Percentiles rank a stretch among this genome's conserved stretches.
These are phyloP conservation scores for Tortricodes alternella DNA, from an alignment of 2,888 invertebrate species.

Conservation along the genomic window DNA sequence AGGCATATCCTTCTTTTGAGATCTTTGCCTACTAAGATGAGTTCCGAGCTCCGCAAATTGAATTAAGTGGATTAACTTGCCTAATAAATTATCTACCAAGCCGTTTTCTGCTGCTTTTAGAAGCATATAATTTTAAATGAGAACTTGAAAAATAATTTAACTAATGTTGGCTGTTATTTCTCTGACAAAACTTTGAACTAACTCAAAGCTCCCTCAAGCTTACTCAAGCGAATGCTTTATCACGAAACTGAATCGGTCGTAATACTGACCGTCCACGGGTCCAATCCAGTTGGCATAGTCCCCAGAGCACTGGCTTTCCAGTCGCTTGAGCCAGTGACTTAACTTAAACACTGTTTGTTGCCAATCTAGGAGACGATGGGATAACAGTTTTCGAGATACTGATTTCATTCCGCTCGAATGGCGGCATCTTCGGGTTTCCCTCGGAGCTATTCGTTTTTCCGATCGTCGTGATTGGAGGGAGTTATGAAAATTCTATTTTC, in stretches of 20 bases:
- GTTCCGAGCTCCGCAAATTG: conserved; percentile 10
- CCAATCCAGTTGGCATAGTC: conserved; percentile 23
- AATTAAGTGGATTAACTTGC: conserved; percentile 16
- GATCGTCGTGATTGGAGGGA: conserved; percentile 23
- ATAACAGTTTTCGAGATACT: conserved; percentile 29
- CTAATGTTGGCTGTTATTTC: neutral
- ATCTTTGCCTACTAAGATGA: too few species aligned
- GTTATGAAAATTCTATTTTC: conserved; percentile 31
- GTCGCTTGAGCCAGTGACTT: conserved; percentile 27
- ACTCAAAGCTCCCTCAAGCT: conserved; percentile 3
- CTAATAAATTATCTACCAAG: neutral
- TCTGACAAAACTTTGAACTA: neutral
- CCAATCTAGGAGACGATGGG: conserved; percentile 22
- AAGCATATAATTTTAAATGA: neutral
- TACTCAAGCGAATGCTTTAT: conserved; percentile 13
- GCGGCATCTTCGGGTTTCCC: conserved; percentile 16
- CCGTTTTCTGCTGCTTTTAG: conserved; percentile 1
- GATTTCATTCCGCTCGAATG: conserved; percentile 21
- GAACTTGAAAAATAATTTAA: conserved; percentile 4
- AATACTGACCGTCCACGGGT: conserved; percentile 24
- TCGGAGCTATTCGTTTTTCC: conserved; percentile 20
- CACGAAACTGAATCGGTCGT: conserved; percentile 14
- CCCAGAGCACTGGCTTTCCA: conserved; percentile 23
- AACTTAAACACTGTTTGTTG: conserved; percentile 30
- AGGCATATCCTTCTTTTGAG: too few species aligned